Percentiles rank a stretch among this genome's conserved stretches.
These are phyloP conservation scores for Invenusta paracnida DNA, from an alignment of 2,888 invertebrate genomes.

Conservation along the genomic window DNA sequence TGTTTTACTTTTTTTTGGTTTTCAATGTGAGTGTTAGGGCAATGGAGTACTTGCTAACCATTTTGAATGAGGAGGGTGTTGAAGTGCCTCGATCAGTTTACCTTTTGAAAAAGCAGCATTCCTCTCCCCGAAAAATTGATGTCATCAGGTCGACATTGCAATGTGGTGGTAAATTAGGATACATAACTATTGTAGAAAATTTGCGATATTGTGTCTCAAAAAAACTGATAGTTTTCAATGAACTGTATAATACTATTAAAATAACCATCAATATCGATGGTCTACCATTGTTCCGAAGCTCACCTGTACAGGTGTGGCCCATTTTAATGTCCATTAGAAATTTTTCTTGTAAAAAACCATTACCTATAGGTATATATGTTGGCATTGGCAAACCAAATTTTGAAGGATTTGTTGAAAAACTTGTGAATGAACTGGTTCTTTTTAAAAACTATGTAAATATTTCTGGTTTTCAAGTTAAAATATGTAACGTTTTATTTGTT, in stretches of 20 bases:
- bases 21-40: background rate
- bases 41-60: background rate
- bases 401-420: background rate
- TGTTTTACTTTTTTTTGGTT: background rate
- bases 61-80: background rate
- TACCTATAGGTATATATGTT: background rate
- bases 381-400: background rate
- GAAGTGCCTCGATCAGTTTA: background rate
- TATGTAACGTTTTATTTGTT: background rate
- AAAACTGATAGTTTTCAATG: background rate
- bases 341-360: background rate
- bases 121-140: background rate
- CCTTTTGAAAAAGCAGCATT: background rate
- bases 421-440: no score
- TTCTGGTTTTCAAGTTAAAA: background rate
- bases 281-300: background rate
- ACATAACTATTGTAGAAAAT: background rate
- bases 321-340: no score
- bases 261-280: background rate
- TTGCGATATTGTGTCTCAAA: background rate
- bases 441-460: no score
- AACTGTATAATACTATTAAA: background rate
- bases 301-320: background rate
- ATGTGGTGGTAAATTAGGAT: background rate
- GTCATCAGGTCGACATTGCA: background rate